Evolutionary conservation across 1,140 invertebrate genomes (phyloP), one percentile per base, ranked within the genome.

Genomic region (Bombus pascuorum): DNA sequence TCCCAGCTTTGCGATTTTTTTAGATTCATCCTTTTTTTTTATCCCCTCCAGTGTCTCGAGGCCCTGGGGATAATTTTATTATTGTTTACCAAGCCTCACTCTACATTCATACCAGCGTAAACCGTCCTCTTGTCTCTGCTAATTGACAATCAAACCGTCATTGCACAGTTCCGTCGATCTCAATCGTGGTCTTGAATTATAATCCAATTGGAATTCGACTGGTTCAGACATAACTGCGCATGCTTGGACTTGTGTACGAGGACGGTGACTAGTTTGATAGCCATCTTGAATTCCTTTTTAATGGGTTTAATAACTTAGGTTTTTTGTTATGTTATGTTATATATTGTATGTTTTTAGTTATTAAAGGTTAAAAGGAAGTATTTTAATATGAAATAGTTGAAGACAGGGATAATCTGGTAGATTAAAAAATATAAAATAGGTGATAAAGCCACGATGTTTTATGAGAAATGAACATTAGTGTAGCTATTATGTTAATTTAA

Each of bases 11-110:
- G n/a, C 39, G 22, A 22, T 47, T 62, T 34, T 81, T 81, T 62
- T 42, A 70, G 59, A 70, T 37, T 32, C 79, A 18, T 44, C 53
- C 68, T 25, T 44, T 62, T 37, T 37, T 80, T 18, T 25, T 42
- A 13, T n/a, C 70, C 25, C 34, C 34, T 53, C 18, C 59, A 62
- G 59, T 28, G 6, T 32, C 9, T 9, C 53, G 2, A 28, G 34
- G 12, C 15, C 34, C 37, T 9, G 59, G n/a, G 44, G 59, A 76
- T 83, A 83, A 83, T 83, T 83, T 34, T 34, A 34, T 62, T 44
- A 44, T 83, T 59, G 44, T 76, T 76, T 53, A 22, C 44, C 42
- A 37, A 5, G 9, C n/a, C 15, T 6, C 44, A 10, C 59, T 8
- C 12, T 25, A 18, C 12, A 15, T 42, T 37, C 13, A 25, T 32